Percentiles rank a stretch among this genome's conserved stretches.
Evolutionary conservation across 1,140 invertebrate species (phyloP).

Genomic region (Megalopta genalis): DNA sequence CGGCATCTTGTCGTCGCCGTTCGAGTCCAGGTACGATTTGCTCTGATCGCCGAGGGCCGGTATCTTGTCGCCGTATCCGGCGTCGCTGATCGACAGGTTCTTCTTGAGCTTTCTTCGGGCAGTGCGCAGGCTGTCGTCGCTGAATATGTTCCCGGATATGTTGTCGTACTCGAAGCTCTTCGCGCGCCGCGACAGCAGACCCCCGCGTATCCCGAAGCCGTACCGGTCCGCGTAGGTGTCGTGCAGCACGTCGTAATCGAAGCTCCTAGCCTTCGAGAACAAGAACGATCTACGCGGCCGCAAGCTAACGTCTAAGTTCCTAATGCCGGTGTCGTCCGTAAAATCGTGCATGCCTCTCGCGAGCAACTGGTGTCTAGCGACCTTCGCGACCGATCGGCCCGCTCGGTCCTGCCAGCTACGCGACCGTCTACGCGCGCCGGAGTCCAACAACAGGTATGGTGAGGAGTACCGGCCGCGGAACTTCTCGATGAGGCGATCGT

Average conservation of each 20-base stretch:
- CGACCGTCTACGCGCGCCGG: constrained; percentile 57
- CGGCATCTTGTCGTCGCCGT: constrained; percentile 67
- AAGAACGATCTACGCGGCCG: constrained; percentile 67
- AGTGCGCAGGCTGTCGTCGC: constrained; percentile 78
- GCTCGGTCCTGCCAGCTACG: constrained; percentile 69
- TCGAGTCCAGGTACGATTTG: constrained; percentile 77
- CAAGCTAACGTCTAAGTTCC: constrained; percentile 57
- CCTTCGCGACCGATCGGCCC: constrained; percentile 19
- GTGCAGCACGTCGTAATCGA: constrained; percentile 70
- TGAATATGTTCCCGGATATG: constrained; percentile 77
- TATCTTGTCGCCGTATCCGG: constrained; percentile 76
- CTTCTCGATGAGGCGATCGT: constrained; percentile 71
- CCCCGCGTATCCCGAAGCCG: constrained; percentile 22
- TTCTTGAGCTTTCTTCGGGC: constrained; percentile 76
- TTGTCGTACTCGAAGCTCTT: constrained; percentile 77
- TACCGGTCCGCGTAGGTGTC: constrained; percentile 57
- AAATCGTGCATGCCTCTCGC: constrained; percentile 43
- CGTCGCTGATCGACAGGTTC: constrained; percentile 74
- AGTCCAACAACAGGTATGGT: constrained; percentile 27
- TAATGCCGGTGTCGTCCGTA: constrained; percentile 52
- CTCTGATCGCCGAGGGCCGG: constrained; percentile 74
- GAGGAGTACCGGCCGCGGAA: constrained; percentile 64
- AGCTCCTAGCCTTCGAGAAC: constrained; percentile 70
- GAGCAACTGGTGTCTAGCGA: constrained; percentile 16
- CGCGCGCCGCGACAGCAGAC: constrained; percentile 65